Base-by-base conservation (phyloP, 2,113 vertebrate genomes). In the Leuciscus idus region DNA sequence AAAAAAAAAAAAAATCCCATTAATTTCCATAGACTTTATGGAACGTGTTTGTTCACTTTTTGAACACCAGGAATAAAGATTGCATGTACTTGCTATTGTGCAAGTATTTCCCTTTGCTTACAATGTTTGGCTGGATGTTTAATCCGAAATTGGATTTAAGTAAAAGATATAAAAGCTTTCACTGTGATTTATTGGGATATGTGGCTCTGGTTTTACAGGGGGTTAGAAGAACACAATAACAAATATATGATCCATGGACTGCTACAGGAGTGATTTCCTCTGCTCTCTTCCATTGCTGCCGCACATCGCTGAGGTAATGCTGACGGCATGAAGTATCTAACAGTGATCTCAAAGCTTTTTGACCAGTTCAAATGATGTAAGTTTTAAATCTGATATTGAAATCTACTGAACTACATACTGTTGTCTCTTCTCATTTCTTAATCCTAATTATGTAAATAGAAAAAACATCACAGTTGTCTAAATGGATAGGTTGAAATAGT, bases 21-120 rank as follows among this genome's bases (percentile, higher is more conserved):
- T 86, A 81, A 70, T 92, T 89, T 91, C 90, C 28, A 72, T 66
- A 55, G 46, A 83, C 87, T 88, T 57, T 57, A 57, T 57, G 19
- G 19, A 91, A 88, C 39, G 81, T 84, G 80, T 80, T 88, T 59
- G 84, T 91, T 81, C 85, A 83, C 87, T 83, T 87, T 78, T 75
- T 88, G 85, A 84, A 88, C 75, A 81, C n/a, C 36, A 52, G 57
- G 84, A 72, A 88, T 83, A 55, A 91, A 86, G 86, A 86, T 87
- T 19, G 23, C 59, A 28, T 76, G 78, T 43, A 17, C 86, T 84
- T 79, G n/a, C 75, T 15, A 68, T 33, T 52, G 48, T 26, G 28
- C 76, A 90, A 78, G 89, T 88, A 87, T 89, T 84, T 91, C 30
- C 72, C 33, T 43, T 66, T 79, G 50, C 36, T 88, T 82, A 85